Base-by-base conservation (phyloP, 2,797 vertebrate genomes). In the Sparus aurata region DNA sequence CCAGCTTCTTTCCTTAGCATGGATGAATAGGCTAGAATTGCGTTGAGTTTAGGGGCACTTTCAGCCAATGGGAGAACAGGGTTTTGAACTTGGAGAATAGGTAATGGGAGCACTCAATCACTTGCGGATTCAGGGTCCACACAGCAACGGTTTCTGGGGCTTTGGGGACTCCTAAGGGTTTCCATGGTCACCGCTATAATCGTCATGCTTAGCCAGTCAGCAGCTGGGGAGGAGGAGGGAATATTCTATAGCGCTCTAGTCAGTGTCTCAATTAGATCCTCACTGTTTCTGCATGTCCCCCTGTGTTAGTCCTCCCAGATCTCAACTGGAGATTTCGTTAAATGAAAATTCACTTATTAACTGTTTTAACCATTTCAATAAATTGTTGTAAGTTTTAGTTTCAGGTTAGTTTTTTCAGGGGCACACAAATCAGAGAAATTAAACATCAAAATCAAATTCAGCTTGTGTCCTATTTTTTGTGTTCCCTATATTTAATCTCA, bases 161-260 rank as follows among this genome's bases (percentile, higher is more conserved):
- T 80, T 27, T 27, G 72, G 65, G 86, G 76, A 54, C 72, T 87
- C 82, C 75, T 69, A 25, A 23, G 54, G 60, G 92, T 93, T 90
- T 87, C 89, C 88, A 89, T 90, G 90, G 93, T 75, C 76, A 93
- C 87, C 58, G 60, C 59, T 87, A 73, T 53, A 57, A 64, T 55
- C 70, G 63, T 59, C 75, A 72, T 64, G 65, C 77, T 23, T 50
- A 75, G 52, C 78, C 80, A 76, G 84, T 85, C 73, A 27, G 53
- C 70, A 54, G 61, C 10, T 15, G 9, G 20, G 23, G 34, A 52
- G 45, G 50, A 49, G 50, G 68, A 67, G 4, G 1, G 58, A 67
- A 50, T 34, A 30, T 66, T 53, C 18, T 65, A 12, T 61, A 67
- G 58, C 53, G 55, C 25, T 70, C 66, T 69, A 43, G 12, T 68